Conservation (phyloP, 2,113 vertebrate species). For the Xyrauchen texanus region DNA sequence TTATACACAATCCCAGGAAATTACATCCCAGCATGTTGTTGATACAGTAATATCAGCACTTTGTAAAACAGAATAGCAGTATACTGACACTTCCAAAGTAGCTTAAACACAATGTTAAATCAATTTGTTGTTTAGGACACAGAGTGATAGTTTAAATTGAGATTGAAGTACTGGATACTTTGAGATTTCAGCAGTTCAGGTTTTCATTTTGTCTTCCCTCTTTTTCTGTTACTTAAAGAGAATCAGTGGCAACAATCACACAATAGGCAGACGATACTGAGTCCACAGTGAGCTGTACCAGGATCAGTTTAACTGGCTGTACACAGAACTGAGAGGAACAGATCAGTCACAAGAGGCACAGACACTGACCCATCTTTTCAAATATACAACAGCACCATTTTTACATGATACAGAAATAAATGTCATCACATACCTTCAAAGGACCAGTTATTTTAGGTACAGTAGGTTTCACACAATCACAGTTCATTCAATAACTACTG, state of each 20-base stretch:
- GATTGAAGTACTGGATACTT: background rate
- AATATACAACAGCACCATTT: constrained; percentile 3
- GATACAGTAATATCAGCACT: constrained; percentile 60
- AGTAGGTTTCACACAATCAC: constrained; percentile 30
- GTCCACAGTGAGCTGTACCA: constrained; percentile 9
- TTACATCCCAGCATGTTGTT: constrained; percentile 44
- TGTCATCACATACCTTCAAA: background rate
- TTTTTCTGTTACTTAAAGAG: constrained; percentile 1
- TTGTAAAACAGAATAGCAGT: constrained; percentile 53
- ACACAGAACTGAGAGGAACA: constrained; percentile 23
- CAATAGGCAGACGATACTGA: background rate
- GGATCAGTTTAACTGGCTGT: constrained; percentile 15
- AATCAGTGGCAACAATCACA: background rate
- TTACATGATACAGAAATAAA: background rate
- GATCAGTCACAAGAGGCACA: constrained; percentile 6
- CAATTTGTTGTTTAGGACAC: constrained; percentile 1
- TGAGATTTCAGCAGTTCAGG: background rate
- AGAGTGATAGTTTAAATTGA: constrained; percentile 3
- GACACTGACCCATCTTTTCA: background rate
- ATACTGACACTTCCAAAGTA: constrained; percentile 22
- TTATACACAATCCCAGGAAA: constrained; percentile 62
- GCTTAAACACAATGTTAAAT: constrained; percentile 27
- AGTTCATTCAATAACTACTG: constrained; percentile 8
- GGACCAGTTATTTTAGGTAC: constrained; percentile 28
- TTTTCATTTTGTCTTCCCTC: background rate